Evolutionary conservation across 2,888 invertebrate genomes (phyloP), one percentile per base, ranked within the genome.

Genomic region (Oscheius sp.): DNA sequence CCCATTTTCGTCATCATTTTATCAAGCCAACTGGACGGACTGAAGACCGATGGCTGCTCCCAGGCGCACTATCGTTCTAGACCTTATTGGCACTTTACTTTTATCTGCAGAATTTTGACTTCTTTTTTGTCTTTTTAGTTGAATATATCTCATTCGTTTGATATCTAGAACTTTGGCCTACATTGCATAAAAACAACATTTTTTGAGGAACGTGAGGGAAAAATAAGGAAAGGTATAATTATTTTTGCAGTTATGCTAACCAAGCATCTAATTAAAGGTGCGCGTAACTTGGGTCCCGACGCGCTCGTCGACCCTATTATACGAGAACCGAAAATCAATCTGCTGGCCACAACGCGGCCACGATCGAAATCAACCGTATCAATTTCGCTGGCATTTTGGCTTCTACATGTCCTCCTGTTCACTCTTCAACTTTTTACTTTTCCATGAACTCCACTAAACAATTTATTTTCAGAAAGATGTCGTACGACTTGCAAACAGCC

Each of bases 401-500:
- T 57, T 57, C 37, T 17, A 42, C 42, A n/a, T 17, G 25, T 25
- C 2, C 42, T 58, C 23, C 39, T 27, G 25, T 25, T 33, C 8
- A 17, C 37, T 57, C 20, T 37, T 20, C 34, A 12, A 46, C n/a
- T 15, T 8, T 53, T 25, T n/a, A 53, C 33, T 53, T 48, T 48
- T 12, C 29, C 12, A 20, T 27, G 6, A 46, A 29, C 10, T 52
- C 10, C 6, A 8, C n/a, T n/a, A n/a, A n/a, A n/a, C n/a, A n/a
- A 37, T 37, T 37, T 37, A 10, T 8, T 37, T 10, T 37, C 37
- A 12, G 10, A 10, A 10, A 31, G 34, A 78, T 76, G 76, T 81
- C 80, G 66, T 84, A 84, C 81, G 83, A 84, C 68, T 73, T 84
- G 70, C 57, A 46, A 23, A 76, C 81, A 67, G 83, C 83, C 46